Conservation (phyloP, 2,888 invertebrate species). For the Campoletis raptor region DNA sequence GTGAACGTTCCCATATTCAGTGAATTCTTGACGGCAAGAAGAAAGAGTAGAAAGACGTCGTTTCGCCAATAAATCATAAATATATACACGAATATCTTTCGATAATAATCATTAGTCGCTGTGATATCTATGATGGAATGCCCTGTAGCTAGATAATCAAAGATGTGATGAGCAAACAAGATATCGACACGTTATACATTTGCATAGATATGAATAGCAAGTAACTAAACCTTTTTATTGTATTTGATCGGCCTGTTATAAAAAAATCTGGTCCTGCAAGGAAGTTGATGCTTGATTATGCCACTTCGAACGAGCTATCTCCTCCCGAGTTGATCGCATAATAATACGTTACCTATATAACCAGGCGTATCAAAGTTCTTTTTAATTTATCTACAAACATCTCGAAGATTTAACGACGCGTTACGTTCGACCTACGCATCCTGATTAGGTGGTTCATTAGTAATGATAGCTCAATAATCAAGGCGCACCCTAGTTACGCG, state of each 20-base stretch:
- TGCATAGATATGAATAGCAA: neutral
- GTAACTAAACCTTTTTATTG: slow-evolving; percentile 27
- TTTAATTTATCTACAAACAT: slow-evolving; percentile 50
- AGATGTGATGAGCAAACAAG: neutral
- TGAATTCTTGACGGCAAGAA: neutral
- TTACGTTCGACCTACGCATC: slow-evolving; percentile 70
- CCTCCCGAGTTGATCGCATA: slow-evolving; percentile 57
- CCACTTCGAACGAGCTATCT: slow-evolving; percentile 56
- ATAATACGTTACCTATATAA: slow-evolving; percentile 35
- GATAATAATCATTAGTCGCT: neutral
- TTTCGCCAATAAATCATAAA: neutral
- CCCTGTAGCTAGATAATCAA: neutral
- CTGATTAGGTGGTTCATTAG: slow-evolving; percentile 79
- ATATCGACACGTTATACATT: neutral
- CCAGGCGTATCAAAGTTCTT: slow-evolving; percentile 21
- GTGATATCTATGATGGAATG: neutral
- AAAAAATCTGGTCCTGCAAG: slow-evolving; percentile 40
- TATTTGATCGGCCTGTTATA: neutral
- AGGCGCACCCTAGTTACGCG: slow-evolving; percentile 75
- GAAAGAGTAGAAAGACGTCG: neutral
- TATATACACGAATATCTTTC: neutral
- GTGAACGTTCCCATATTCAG: slow-evolving; percentile 28
- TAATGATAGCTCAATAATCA: slow-evolving; percentile 79
- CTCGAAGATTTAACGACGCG: slow-evolving; percentile 52
- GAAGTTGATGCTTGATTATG: slow-evolving; percentile 53